These are phyloP conservation scores for Mallotus villosus DNA, from an alignment of 2,797 vertebrate genomes.

Conservation along the genomic window DNA sequence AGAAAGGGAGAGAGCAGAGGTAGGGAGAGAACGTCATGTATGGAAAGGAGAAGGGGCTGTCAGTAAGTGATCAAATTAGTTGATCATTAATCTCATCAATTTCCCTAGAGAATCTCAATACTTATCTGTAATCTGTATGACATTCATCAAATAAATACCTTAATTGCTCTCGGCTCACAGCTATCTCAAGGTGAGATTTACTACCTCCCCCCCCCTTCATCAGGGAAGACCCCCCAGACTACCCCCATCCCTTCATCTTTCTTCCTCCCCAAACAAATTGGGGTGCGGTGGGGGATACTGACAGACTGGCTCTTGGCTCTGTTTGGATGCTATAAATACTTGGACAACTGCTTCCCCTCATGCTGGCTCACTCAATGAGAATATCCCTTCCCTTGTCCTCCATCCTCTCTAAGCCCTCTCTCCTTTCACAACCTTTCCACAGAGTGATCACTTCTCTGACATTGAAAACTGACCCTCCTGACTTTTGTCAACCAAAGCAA, in stretches of 20 bases:
- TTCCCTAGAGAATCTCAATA: not conserved
- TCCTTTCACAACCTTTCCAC: slow-evolving; percentile 1
- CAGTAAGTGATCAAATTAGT: not conserved
- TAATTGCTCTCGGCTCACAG: not conserved
- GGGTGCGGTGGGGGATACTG: too few species aligned
- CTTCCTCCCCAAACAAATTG: not conserved
- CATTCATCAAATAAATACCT: not conserved
- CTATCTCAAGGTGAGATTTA: not conserved
- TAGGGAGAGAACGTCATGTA: not conserved
- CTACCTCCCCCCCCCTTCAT: too few species aligned
- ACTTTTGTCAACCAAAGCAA: slow-evolving; percentile 9
- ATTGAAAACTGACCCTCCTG: not conserved
- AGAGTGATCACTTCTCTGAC: not conserved
- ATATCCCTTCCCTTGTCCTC: slow-evolving; percentile 2
- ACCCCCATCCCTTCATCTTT: not conserved
- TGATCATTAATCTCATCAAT: not conserved
- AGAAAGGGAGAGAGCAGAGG: not conserved
- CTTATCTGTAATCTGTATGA: not conserved
- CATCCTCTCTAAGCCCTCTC: slow-evolving; percentile 5
- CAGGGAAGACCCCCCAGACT: too few species aligned
- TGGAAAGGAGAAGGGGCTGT: not conserved
- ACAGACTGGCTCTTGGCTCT: not conserved
- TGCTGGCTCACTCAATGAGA: slow-evolving; percentile 2
- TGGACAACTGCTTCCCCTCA: not conserved
- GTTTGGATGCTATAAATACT: slow-evolving; percentile 4